Evolutionary conservation across 2,113 vertebrate species (phyloP).

Genomic region (Pelecanus crispus): DNA sequence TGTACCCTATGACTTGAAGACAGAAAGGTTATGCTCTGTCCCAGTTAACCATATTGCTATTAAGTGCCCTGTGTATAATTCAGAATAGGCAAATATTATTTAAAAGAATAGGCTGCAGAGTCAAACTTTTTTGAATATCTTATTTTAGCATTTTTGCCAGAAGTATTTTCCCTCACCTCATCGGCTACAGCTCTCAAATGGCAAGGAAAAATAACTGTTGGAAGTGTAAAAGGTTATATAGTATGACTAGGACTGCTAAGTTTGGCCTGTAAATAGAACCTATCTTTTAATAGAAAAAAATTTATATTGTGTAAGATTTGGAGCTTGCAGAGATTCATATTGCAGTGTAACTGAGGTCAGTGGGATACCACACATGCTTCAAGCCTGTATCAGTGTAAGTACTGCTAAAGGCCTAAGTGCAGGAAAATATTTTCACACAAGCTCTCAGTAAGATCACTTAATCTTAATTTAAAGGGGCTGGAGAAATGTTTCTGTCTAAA

Average conservation of each 20-base stretch:
- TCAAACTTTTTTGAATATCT: not conserved
- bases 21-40: not conserved
- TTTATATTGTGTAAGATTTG: not conserved
- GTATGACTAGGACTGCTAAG: not conserved
- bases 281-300: not conserved
- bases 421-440: not conserved
- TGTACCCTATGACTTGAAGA: rapidly evolving
- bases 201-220: not conserved
- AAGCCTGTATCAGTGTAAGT: not conserved
- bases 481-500: not conserved
- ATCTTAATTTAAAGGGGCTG: not conserved
- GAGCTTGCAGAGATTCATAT: not conserved
- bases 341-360: not conserved
- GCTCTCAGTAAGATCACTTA: not conserved
- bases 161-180: not conserved
- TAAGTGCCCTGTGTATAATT: not conserved
- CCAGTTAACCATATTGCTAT: not conserved
- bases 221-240: not conserved
- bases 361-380: not conserved
- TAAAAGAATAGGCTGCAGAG: not conserved
- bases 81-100: not conserved
- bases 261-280: not conserved
- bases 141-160: not conserved
- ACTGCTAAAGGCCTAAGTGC: not conserved
- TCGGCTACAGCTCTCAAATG: not conserved